Base-by-base conservation (phyloP, 2,797 vertebrate species). In the Eutrigla gurnardus region DNA sequence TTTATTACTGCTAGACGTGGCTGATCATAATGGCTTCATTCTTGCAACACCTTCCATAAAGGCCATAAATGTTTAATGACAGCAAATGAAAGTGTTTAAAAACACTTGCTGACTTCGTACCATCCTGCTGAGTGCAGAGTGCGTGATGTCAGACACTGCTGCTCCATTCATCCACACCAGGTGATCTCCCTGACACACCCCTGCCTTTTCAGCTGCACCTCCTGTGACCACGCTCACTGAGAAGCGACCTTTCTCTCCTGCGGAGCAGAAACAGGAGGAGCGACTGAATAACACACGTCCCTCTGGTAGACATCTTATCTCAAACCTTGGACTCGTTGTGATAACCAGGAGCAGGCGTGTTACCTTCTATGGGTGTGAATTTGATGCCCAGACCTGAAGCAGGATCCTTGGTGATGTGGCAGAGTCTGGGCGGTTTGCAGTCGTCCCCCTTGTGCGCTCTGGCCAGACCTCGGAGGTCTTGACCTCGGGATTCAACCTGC, bases 111-210 rank as follows among this genome's bases (percentile, higher is more conserved):
- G 50, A 64, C 8, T 39, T 64, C 15, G 0, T 90, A 99, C 98
- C 96, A 96, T 97, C 84, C 83, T 96, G 86, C 71, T 82, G 33
- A 99, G 95, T 46, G 96, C 96, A 0, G 85, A 70, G 14, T 93
- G 75, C 0, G 96, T 95, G 80, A 96, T 93, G 66, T 88, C 94
- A 18, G 93, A 95, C 75, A 96, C 96, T 0, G 83, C 85, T 68
- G 86, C 89, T 42, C 98, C 97, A 0, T 98, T 94, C 76, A 99
- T 94, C 94, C 97, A 98, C 70, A 99, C 85, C 37, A 99, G 94
- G 50, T 91, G 94, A 80, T 96, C 96, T 72, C 96, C 96, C 0
- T 91, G 86, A 1, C 91, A 88, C 65, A 98, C 95, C 0, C 96
- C 96, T 0, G 96, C 95, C 40, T 84, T 93, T 42, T 98, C 95